A percentile compares a stretch with the other conserved stretches of the same genome.
Evolutionary conservation across 2,888 invertebrate genomes (phyloP).

Genomic region (Lamellibrachia columna): DNA sequence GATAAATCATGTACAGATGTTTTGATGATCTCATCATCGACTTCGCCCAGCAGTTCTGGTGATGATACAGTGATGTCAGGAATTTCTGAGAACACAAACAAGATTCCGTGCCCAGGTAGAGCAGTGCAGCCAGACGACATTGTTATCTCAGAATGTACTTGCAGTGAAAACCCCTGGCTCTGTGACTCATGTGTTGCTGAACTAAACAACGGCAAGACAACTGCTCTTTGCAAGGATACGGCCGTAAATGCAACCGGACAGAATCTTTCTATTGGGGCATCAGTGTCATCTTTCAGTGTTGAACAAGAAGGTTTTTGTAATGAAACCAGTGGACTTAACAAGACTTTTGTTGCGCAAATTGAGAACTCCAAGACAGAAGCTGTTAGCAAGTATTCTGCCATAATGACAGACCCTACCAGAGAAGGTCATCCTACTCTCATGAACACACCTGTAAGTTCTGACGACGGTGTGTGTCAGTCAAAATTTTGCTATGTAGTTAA

Average conservation of each 20-base stretch:
- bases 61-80: background rate
- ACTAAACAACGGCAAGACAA: background rate
- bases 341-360: background rate
- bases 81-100: background rate
- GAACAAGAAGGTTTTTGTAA: background rate
- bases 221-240: background rate
- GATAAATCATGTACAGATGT: too few relatives aligned
- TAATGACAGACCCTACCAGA: background rate
- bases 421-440: background rate
- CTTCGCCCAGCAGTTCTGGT: background rate
- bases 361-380: background rate
- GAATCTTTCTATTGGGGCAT: background rate
- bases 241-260: background rate
- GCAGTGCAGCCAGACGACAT: background rate
- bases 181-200: background rate
- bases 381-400: background rate
- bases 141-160: background rate
- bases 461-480: background rate
- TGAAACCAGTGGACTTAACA: background rate
- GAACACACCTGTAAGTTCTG: background rate
- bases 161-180: background rate
- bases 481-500: background rate
- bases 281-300: background rate
- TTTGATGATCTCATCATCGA: too few relatives aligned
- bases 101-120: background rate